phyloP scores from a whole-genome alignment of 92 coral and sea anemone species.

The Palythoa caribaeorum region DNA sequence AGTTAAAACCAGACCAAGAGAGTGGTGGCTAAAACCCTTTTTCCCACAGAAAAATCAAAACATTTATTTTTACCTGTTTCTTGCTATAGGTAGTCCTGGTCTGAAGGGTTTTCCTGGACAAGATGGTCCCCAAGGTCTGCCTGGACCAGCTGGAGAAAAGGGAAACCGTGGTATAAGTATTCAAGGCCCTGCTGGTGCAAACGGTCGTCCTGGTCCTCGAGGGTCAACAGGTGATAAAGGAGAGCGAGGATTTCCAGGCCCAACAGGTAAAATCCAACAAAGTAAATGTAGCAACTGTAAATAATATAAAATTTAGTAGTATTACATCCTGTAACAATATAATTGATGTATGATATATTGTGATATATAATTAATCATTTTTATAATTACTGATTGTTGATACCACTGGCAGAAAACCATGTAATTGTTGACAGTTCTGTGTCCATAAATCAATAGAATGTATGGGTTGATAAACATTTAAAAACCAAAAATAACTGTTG shows the following conservation, averaged over 20 bases:
- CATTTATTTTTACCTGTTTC: background rate
- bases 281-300: background rate
- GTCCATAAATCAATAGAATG: too few species aligned
- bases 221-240: constrained; percentile 77
- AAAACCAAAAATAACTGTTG: too few species aligned
- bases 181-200: constrained; percentile 79
- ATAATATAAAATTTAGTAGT: background rate
- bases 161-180: constrained; percentile 70
- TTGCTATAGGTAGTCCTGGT: constrained; percentile 66
- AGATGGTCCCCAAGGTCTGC: constrained; percentile 41
- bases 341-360: too few species aligned
- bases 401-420: too few species aligned
- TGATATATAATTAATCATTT: too few species aligned
- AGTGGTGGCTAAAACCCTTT: too few species aligned
- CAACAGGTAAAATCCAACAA: constrained; percentile 44
- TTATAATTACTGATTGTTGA: too few species aligned
- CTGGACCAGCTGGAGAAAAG: constrained; percentile 71
- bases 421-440: too few species aligned
- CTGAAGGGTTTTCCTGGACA: constrained; percentile 64
- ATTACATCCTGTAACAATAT: too few species aligned
- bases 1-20: too few species aligned
- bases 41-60: background rate
- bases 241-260: constrained; percentile 66
- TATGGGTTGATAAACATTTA: too few species aligned
- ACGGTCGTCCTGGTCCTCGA: constrained; percentile 79